These are phyloP conservation scores for Erannis defoliaria DNA, from an alignment of 2,888 invertebrate species.

Conservation along the genomic window DNA sequence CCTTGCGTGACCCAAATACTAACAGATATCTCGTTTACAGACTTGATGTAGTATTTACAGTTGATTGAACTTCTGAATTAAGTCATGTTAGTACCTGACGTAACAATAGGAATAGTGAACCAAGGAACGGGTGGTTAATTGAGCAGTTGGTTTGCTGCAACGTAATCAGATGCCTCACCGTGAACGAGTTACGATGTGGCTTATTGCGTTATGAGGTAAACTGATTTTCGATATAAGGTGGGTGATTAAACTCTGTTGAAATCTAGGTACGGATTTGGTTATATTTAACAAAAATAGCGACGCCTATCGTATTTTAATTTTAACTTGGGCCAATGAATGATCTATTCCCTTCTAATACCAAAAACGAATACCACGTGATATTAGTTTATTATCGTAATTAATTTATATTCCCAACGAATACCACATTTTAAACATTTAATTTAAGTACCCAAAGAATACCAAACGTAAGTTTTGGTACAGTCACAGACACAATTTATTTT, in stretches of 20 bases:
- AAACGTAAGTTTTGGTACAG: no score
- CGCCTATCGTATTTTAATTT: no score
- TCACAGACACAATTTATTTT: no score
- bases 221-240: constrained; percentile 18
- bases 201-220: constrained; percentile 12
- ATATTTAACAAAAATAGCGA: no score
- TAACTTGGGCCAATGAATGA: no score
- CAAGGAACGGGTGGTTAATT: constrained; percentile 24
- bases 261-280: background rate
- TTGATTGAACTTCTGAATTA: constrained; percentile 35
- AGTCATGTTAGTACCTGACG: constrained; percentile 29
- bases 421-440: no score
- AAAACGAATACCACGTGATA: no score
- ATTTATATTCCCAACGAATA: no score
- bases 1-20: constrained; percentile 35
- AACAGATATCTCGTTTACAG: constrained; percentile 3
- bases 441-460: no score
- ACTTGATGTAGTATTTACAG: constrained; percentile 22
- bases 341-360: no score
- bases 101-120: constrained; percentile 31
- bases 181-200: constrained; percentile 13
- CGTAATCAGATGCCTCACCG: constrained; percentile 33
- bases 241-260: constrained; percentile 1
- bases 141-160: constrained; percentile 20
- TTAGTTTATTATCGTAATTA: no score